Evolutionary conservation across 2,113 vertebrate genomes (phyloP), one percentile per base, ranked within the genome.

Genomic region (Tauraco erythrolophus): DNA sequence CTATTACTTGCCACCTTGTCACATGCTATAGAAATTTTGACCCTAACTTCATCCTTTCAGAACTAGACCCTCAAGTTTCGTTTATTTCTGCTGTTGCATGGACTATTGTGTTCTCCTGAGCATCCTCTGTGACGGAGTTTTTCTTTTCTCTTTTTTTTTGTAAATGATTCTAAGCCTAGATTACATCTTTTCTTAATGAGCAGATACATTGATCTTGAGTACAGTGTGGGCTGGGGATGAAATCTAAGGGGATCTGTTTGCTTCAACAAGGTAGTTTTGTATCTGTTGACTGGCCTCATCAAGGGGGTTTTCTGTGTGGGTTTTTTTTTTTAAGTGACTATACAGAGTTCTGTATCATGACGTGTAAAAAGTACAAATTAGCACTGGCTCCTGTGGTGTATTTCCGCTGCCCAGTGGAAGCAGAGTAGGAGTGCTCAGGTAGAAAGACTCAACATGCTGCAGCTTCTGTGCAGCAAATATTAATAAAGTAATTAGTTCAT

Each of bases 241-340:
- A 84, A 85, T 19, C 11, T 37, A 24, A 21, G 41, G 14, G 19
- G 6, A 4, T 72, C 46, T 56, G 10, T 84, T 69, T 53, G 10
- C 15, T 81, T 57, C 33, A 41, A 13, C 25, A 61, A 30, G 30
- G 16, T 30, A 43, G 10, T 65, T 81, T 37, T 74, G 14, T 69
- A 10, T 65, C 13, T 91, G 51, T 51, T 66, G 51, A 33, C 25
- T 65, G 69, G 13, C 15, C 30, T 78, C 15, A 24, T 51, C 13
- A 13, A 14, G 33, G 37, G 12, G 2, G 1, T 21, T n/a, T 14
- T 53, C 5, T 22, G 19, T 24, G 6, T 54, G 1, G n/a, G n/a
- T n/a, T n/a, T n/a, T 27, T 19, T 50, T 10, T 23, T 69, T 43
- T 35, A 60, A 72, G 43, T 66, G 66, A 66, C 37, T 78, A 2